Evolutionary conservation across 1,140 invertebrate genomes (phyloP), one percentile per base, ranked within the genome.

Genomic region (Ooceraea biroi): DNA sequence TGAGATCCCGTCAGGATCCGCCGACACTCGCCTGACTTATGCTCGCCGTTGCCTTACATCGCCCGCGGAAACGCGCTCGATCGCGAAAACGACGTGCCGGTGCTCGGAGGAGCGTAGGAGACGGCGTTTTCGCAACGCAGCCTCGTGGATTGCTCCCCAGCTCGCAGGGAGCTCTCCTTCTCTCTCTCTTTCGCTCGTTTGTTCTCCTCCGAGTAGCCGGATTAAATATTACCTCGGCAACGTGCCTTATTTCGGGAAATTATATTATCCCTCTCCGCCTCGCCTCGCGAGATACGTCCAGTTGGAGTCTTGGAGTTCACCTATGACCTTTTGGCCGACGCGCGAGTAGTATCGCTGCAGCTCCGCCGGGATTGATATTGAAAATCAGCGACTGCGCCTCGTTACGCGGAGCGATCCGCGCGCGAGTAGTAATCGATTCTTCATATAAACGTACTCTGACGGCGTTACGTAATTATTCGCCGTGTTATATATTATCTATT

Each of bases 11-110:
- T 77, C 82, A 83, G 63, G 76, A 77, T 66, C 68, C 74, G 84
- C 72, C 84, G 68, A 84, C 82, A 74, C 65, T 61, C 44, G 30
- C 30, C 27, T 80, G 76, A 80, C 76, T 80, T 80, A 80, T 80
- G 65, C 36, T 25, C 58, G 58, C 36, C 73, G 22, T 36, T 63
- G 48, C 25, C 68, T 85, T 73, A 71, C 80, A 66, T 36, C 50
- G 44, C 77, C 58, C 48, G 36, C 66, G 83, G 76, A 57, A 80
- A 80, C 36, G 76, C 76, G 12, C 8, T 30, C 4, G 36, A 7
- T 71, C 52, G 52, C 76, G 65, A 68, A 80, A 80, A 71, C 12
- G 65, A 46, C 50, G 3, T 22, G n/a, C n/a, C 36, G 65, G 25
- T 36, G 8, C n/a, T 78, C 7, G 27, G 25, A 44, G 12, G n/a